Conservation (phyloP, 2,797 vertebrate genomes). For the Esox lucius region DNA sequence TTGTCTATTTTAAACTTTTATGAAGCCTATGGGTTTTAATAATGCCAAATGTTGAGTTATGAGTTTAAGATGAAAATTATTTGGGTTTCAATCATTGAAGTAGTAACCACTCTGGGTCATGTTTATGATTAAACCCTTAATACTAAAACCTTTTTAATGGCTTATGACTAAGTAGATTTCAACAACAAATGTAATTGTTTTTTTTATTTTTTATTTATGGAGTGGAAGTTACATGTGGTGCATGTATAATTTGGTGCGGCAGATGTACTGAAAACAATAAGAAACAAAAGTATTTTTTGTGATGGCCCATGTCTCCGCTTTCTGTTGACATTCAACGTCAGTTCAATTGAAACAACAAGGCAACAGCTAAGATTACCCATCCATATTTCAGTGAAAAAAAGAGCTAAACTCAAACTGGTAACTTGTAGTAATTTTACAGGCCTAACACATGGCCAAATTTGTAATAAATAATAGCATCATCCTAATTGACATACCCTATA, state of each 20-base stretch:
- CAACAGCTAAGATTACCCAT: slow-evolving; percentile 78
- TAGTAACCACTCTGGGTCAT: neutral
- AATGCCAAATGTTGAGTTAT: neutral
- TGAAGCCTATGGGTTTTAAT: neutral
- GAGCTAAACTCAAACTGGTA: slow-evolving; percentile 10
- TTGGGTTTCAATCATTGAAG: neutral
- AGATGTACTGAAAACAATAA: slow-evolving; percentile 85
- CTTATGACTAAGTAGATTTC: slow-evolving; percentile 67
- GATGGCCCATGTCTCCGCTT: slow-evolving; percentile 76
- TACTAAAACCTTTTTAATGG: slow-evolving; percentile 52
- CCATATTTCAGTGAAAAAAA: slow-evolving; percentile 59
- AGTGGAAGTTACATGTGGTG: slow-evolving; percentile 81
- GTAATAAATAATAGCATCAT: neutral
- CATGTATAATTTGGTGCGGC: slow-evolving; percentile 78
- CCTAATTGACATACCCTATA: neutral
- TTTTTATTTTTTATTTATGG: slow-evolving; percentile 78
- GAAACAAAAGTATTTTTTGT: slow-evolving; percentile 87
- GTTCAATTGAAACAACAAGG: slow-evolving; percentile 73
- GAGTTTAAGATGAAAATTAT: neutral
- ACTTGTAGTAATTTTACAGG: no score
- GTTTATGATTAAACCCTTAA: neutral
- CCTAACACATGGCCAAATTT: no score
- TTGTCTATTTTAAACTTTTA: neutral
- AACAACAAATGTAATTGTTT: slow-evolving; percentile 80
- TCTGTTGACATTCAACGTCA: slow-evolving; percentile 77